phyloP scores from a whole-genome alignment of 2,113 vertebrate genomes.

The Takifugu bimaculatus region DNA sequence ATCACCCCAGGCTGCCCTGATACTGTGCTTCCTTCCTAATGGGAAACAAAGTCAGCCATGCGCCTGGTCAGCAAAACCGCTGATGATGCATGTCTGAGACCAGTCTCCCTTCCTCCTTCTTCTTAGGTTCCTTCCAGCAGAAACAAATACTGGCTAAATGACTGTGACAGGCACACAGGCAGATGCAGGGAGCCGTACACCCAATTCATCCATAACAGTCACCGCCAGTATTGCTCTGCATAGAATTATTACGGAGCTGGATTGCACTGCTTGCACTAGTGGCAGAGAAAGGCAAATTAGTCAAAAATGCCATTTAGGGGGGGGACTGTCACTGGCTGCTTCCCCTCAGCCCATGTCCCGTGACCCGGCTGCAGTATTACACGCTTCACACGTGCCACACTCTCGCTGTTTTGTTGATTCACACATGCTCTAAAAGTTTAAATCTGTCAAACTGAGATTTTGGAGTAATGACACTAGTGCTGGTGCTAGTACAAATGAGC shows the following conservation, averaged over 20 bases:
- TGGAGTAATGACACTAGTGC: slow-evolving; percentile 6
- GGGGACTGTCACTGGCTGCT: slow-evolving; percentile 49
- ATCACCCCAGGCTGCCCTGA: neutral
- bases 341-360: slow-evolving; percentile 12
- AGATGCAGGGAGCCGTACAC: slow-evolving; percentile 9
- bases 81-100: slow-evolving; percentile 51
- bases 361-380: slow-evolving; percentile 20
- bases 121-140: slow-evolving; percentile 38
- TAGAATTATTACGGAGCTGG: slow-evolving; percentile 68
- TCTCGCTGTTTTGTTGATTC: slow-evolving; percentile 9
- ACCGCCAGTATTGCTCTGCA: slow-evolving; percentile 59
- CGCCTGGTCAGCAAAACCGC: slow-evolving; percentile 35
- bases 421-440: slow-evolving; percentile 22
- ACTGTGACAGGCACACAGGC: slow-evolving; percentile 32
- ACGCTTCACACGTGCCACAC: slow-evolving; percentile 11
- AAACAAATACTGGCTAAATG: slow-evolving; percentile 56
- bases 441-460: slow-evolving; percentile 11
- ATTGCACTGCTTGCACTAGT: slow-evolving; percentile 71
- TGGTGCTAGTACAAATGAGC: slow-evolving; percentile 5
- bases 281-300: slow-evolving; percentile 62
- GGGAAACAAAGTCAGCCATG: slow-evolving; percentile 38
- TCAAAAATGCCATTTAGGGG: slow-evolving; percentile 58
- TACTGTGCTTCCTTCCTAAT: slow-evolving; percentile 22
- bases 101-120: slow-evolving; percentile 28
- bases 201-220: slow-evolving; percentile 64